A percentile compares a stretch with the other conserved stretches of the same genome.
Conservation (phyloP, 2,797 vertebrate genomes). For the Champsocephalus esox region DNA sequence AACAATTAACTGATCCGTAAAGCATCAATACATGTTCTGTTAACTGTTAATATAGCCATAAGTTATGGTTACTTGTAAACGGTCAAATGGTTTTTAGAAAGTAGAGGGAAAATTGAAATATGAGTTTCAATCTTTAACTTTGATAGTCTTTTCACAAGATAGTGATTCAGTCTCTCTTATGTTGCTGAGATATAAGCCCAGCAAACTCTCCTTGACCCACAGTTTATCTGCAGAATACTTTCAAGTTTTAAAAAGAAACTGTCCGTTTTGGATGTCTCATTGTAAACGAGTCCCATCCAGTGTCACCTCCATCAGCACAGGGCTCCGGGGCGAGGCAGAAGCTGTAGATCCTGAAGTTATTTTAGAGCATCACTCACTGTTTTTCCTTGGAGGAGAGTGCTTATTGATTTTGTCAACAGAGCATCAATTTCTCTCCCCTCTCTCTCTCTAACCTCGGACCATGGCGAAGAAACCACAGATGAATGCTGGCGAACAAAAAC, state of each 20-base stretch:
- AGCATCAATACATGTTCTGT: too few relatives aligned
- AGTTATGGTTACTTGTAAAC: background rate
- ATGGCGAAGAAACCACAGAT: conserved; percentile 55
- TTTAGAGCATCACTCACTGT: conserved; percentile 81
- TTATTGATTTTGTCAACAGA: conserved; percentile 87
- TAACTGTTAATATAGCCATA: too few relatives aligned
- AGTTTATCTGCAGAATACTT: conserved; percentile 15
- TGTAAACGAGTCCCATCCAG: conserved; percentile 43
- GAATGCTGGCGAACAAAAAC: conserved; percentile 55
- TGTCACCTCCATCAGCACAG: conserved; percentile 63
- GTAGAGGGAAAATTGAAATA: background rate
- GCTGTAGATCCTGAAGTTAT: conserved; percentile 75
- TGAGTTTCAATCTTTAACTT: background rate
- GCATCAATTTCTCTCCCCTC: conserved; percentile 75
- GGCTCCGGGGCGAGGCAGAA: conserved; percentile 49
- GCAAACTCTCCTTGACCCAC: background rate
- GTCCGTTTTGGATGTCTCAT: conserved; percentile 27
- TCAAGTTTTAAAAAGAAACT: conserved; percentile 23
- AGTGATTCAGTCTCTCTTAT: background rate
- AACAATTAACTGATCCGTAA: too few relatives aligned
- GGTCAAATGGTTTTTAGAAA: background rate
- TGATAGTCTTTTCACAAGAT: too few relatives aligned
- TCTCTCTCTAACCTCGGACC: conserved; percentile 29
- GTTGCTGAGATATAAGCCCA: background rate
- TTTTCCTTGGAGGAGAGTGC: conserved; percentile 82